These are phyloP conservation scores for Drosophila kuntzei DNA, from an alignment of 2,888 invertebrate species.

Conservation along the genomic window DNA sequence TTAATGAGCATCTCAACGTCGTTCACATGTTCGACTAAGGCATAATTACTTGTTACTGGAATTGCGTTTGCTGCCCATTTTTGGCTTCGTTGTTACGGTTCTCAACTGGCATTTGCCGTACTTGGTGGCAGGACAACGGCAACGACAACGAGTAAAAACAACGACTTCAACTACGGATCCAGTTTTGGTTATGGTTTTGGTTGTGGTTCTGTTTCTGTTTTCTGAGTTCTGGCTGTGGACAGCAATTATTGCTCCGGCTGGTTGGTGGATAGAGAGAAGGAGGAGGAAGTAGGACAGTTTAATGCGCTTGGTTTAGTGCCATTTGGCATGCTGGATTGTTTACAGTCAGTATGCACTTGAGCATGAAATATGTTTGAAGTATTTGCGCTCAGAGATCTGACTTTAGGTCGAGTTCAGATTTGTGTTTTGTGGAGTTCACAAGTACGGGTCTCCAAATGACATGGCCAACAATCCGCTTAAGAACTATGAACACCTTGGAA, in stretches of 20 bases:
- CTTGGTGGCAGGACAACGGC: conserved; percentile 11
- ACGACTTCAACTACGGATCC: background rate
- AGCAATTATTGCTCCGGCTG: conserved; percentile 56
- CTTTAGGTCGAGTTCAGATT: conserved; percentile 10
- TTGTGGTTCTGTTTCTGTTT: conserved; percentile 33
- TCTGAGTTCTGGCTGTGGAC: conserved; percentile 33
- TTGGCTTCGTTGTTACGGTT: conserved; percentile 42
- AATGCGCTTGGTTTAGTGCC: conserved; percentile 58
- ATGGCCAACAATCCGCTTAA: conserved; percentile 31
- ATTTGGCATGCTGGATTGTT: conserved; percentile 59
- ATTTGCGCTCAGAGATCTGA: conserved; percentile 20
- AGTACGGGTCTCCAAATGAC: conserved; percentile 8
- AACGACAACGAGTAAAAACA: conserved; percentile 2
- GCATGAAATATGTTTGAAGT: conserved; percentile 70
- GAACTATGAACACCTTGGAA: conserved; percentile 45
- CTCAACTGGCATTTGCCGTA: conserved; percentile 44
- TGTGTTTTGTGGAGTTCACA: conserved; percentile 22
- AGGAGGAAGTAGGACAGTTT: conserved; percentile 12
- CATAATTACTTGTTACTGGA: conserved; percentile 22
- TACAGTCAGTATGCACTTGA: conserved; percentile 51
- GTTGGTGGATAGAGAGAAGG: background rate
- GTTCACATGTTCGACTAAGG: background rate
- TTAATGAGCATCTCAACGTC: conserved; percentile 23
- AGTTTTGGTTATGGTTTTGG: conserved; percentile 21
- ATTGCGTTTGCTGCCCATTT: conserved; percentile 34